Percentiles rank a stretch among this genome's conserved stretches.
Conservation (phyloP, 2,888 invertebrate genomes). For the Lasioglossum pauxillum region DNA sequence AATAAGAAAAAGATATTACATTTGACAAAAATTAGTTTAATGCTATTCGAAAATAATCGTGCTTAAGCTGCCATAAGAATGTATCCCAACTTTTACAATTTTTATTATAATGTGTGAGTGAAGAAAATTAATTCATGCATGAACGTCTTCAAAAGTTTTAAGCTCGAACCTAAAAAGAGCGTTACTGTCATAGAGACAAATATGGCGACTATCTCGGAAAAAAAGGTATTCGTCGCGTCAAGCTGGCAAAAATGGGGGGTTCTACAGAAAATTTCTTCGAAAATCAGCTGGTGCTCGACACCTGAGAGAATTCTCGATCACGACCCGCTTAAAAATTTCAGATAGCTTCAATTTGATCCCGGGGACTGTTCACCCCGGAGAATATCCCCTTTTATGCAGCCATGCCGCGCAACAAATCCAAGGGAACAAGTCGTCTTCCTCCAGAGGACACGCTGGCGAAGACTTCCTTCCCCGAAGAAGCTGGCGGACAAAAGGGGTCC, state of each 20-base stretch:
- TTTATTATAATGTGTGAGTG: too few relatives aligned
- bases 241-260: not conserved
- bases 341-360: not conserved
- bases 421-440: constrained; percentile 1
- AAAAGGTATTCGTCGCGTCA: not conserved
- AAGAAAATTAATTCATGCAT: too few relatives aligned
- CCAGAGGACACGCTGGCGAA: constrained; percentile 12
- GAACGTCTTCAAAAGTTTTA: not conserved
- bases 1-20: too few relatives aligned
- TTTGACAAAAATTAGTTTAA: too few relatives aligned
- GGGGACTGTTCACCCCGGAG: not conserved
- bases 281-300: not conserved
- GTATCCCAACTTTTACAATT: too few relatives aligned
- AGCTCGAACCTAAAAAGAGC: not conserved
- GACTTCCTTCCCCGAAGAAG: constrained; percentile 1
- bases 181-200: not conserved
- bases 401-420: constrained; percentile 9
- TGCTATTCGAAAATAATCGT: too few relatives aligned
- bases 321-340: not conserved
- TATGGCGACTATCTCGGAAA: not conserved
- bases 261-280: not conserved
- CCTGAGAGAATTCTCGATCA: not conserved
- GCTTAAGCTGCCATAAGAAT: too few relatives aligned
- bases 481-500: constrained; percentile 24
- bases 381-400: constrained; percentile 1